These are phyloP conservation scores for Oxygymnocypris stewartii DNA, from an alignment of 2,113 vertebrate genomes.

Conservation along the genomic window DNA sequence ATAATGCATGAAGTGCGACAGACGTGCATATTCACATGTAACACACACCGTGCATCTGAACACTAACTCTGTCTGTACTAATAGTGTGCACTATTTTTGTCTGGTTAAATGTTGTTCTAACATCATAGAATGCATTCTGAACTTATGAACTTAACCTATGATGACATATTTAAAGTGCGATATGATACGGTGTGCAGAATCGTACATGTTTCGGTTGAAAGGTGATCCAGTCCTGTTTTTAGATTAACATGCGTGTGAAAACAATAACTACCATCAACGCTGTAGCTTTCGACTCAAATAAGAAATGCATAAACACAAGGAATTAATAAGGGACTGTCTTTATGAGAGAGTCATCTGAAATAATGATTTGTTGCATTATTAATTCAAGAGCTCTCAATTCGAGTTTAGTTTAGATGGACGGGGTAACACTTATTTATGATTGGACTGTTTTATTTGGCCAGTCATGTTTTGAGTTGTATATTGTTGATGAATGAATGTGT, in stretches of 20 bases:
- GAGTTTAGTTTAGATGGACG: too few relatives aligned
- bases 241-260: too few relatives aligned
- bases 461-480: too few relatives aligned
- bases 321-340: background rate
- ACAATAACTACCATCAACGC: too few relatives aligned
- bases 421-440: too few relatives aligned
- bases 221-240: background rate
- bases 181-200: background rate
- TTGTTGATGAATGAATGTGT: too few relatives aligned
- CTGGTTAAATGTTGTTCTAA: slow-evolving; percentile 14
- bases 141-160: background rate
- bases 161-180: background rate
- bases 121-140: slow-evolving; percentile 22
- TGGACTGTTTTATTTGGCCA: too few relatives aligned
- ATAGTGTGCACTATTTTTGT: background rate
- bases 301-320: background rate
- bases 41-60: background rate
- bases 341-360: background rate
- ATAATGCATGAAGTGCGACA: background rate
- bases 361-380: background rate
- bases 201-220: slow-evolving; percentile 6
- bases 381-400: background rate
- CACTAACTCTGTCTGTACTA: background rate
- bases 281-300: background rate
- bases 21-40: background rate